Evolutionary conservation across 2,113 vertebrate genomes (phyloP), one percentile per base, ranked within the genome.

Genomic region (Atherinomorus stipes): DNA sequence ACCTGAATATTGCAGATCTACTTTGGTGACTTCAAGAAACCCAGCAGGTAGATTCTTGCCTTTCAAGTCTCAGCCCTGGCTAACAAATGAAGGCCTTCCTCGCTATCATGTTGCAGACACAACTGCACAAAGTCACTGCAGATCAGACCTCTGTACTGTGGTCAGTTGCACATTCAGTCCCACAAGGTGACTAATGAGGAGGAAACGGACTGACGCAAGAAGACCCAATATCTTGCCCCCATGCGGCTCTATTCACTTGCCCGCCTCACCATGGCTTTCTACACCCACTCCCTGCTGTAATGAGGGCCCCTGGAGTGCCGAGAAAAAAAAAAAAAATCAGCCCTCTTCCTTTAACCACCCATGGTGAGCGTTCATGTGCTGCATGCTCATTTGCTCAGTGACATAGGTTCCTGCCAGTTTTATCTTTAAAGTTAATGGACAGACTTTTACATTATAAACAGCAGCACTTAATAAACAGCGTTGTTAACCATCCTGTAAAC

Each of bases 211-310:
- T 79, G 81, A 87, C 3, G 74, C 79, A 85, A 86, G 68, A 49
- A 50, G 78, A 61, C 68, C 67, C 68, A 70, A 65, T 70, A 65
- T 70, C 78, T 71, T 56, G 53, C 57, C 79, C 74, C 85, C 78
- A 62, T 67, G 84, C 73, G 57, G 81, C 72, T 79, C 78, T 66
- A 72, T 73, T 62, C 86, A 65, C 86, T 75, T 44, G 34, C 60
- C 34, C 25, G 12, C 71, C 72, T 64, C 57, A 31, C 80, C 47
- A 11, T 18, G 72, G 76, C 57, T 75, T 57, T 61, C 68, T 66
- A 74, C 78, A 85, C 78, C 86, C 82, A 87, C 85, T 81, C 64
- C 42, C 78, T 58, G 88, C 81, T 66, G 86, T 91, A 91, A 91
- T 88, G 85, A 91, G 85, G 77, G 63, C 71, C 83, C 85, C 86